Percentiles rank a stretch among this genome's conserved stretches.
Conservation (phyloP, 2,797 vertebrate genomes). For the Danio kyathit region DNA sequence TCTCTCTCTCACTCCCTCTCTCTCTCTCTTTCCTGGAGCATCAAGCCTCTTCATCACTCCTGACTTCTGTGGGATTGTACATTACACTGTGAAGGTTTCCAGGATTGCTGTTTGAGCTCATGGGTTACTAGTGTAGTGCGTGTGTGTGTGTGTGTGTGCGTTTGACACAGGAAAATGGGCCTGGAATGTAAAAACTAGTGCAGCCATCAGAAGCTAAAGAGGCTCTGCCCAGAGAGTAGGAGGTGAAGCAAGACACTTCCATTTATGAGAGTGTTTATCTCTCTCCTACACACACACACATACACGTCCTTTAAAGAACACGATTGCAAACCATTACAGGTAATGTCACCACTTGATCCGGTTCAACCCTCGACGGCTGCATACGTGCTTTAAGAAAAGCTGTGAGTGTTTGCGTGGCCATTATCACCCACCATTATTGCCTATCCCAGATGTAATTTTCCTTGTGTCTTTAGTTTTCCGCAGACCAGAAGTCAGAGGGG, state of each 20-base stretch:
- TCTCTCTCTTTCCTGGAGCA: conserved; percentile 8
- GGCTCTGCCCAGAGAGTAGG: conserved; percentile 34
- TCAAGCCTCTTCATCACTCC: conserved; percentile 19
- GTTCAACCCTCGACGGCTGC: conserved; percentile 15
- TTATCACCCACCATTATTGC: background rate
- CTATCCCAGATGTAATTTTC: conserved; percentile 26
- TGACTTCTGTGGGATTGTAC: conserved; percentile 11
- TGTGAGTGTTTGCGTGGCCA: background rate
- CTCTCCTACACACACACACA: conserved; percentile 30
- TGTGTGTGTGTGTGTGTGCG: conserved; percentile 18
- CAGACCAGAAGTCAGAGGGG: background rate
- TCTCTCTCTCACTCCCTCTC: background rate
- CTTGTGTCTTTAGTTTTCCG: conserved; percentile 23
- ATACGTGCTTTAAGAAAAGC: background rate
- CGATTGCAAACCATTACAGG: conserved; percentile 49
- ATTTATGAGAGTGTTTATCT: conserved; percentile 25
- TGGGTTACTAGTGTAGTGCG: background rate
- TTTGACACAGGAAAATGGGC: background rate
- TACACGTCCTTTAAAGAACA: conserved; percentile 22
- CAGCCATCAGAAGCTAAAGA: conserved; percentile 40
- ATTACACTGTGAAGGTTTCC: conserved; percentile 14
- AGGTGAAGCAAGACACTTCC: conserved; percentile 31
- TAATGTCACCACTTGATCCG: conserved; percentile 55
- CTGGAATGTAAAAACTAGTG: conserved; percentile 25
- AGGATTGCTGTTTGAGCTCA: background rate